These are phyloP conservation scores for Procambarus clarkii DNA, from an alignment of 1,140 invertebrate genomes.

Conservation along the genomic window DNA sequence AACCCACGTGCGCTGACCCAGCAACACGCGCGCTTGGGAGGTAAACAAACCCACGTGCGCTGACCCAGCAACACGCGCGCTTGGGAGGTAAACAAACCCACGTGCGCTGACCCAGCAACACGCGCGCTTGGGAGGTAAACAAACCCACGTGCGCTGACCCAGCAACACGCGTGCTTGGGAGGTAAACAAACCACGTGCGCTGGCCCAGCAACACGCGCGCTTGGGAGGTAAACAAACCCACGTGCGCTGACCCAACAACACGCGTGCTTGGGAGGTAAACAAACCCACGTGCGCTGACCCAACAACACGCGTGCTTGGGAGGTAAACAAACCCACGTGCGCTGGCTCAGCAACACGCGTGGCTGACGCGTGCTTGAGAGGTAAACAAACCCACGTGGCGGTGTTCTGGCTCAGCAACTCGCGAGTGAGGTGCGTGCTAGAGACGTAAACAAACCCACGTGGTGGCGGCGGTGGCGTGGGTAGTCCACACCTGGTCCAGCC, in stretches of 20 bases:
- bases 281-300: no score
- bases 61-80: no score
- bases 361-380: background rate
- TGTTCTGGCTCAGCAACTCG: no score
- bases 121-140: background rate
- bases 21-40: no score
- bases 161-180: no score
- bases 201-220: no score
- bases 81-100: no score
- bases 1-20: no score
- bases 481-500: background rate
- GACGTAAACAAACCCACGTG: background rate
- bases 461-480: background rate
- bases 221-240: background rate
- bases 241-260: background rate
- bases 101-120: no score
- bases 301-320: background rate
- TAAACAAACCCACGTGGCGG: background rate
- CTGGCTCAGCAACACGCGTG: background rate
- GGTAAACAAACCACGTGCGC: no score
- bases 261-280: background rate
- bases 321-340: background rate
- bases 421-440: background rate
- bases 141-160: background rate
- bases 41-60: no score